These are phyloP conservation scores for Leptarthrus brevirostris DNA, from an alignment of 2,888 invertebrate genomes.

Conservation along the genomic window DNA sequence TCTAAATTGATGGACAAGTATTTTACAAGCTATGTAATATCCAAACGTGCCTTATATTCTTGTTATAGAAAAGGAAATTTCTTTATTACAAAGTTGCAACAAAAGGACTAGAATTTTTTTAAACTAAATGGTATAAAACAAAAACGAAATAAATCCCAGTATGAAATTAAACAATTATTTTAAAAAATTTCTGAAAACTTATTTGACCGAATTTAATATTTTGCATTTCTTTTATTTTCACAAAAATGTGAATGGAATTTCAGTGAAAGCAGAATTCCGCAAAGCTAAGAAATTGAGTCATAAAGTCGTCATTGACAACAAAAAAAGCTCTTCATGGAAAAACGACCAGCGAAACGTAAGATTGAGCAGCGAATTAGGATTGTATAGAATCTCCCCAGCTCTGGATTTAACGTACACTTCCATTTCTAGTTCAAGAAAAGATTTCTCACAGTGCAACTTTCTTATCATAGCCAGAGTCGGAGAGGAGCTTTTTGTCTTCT, in stretches of 20 bases:
- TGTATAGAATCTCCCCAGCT: not conserved
- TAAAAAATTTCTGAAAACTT: no score
- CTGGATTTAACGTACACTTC: no score
- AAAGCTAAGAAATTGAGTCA: slow-evolving; percentile 38
- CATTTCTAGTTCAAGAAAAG: not conserved
- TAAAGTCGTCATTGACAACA: slow-evolving; percentile 16
- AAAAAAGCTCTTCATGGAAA: slow-evolving; percentile 38
- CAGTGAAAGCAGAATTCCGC: slow-evolving; percentile 24
- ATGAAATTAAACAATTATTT: no score
- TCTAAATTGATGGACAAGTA: no score
- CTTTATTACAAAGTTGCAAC: no score
- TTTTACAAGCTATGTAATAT: no score
- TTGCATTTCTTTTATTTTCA: not conserved
- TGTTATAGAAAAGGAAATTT: no score
- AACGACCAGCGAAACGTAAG: not conserved
- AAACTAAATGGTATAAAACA: no score
- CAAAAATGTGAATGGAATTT: slow-evolving; percentile 33
- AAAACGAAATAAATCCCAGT: no score
- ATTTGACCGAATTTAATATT: not conserved
- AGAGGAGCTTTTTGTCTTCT: not conserved
- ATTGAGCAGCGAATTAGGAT: slow-evolving; percentile 8
- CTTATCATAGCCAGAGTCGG: not conserved
- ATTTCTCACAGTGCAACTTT: not conserved
- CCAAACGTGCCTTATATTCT: no score
- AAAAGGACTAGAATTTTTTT: no score